Evolutionary conservation across 2,888 invertebrate species (phyloP).

Genomic region (Drosophila imparisetae): DNA sequence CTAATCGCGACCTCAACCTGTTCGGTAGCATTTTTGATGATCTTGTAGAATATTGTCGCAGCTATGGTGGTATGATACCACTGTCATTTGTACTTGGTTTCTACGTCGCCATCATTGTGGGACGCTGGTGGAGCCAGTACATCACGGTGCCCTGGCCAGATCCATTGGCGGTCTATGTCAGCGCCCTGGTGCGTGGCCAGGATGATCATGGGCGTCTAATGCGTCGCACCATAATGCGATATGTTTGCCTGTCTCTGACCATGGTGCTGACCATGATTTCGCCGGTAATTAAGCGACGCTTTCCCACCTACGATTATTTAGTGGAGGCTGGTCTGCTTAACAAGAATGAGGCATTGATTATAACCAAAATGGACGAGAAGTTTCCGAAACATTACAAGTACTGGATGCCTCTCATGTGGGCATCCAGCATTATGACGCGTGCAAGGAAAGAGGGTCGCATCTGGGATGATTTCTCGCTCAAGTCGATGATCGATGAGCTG

Average conservation of each 20-base stretch:
- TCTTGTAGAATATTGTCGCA: conserved; percentile 92
- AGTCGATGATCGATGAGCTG: conserved; percentile 94
- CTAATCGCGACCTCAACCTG: not conserved
- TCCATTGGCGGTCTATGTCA: conserved; percentile 92
- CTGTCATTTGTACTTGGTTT: conserved; percentile 97
- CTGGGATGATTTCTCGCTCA: conserved; percentile 95
- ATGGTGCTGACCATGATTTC: conserved; percentile 94
- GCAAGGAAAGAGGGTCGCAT: conserved; percentile 95
- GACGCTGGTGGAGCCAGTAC: conserved; percentile 95
- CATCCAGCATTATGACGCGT: conserved; percentile 93
- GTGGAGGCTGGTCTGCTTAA: conserved; percentile 92
- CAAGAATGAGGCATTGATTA: conserved; percentile 91
- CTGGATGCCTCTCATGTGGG: conserved; percentile 96
- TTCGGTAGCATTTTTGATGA: conserved; percentile 90
- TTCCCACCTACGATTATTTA: conserved; percentile 92
- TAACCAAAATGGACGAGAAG: conserved; percentile 90
- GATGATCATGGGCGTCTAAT: conserved; percentile 92
- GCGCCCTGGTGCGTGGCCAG: conserved; percentile 92
- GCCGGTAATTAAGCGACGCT: conserved; percentile 93
- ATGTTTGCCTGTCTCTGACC: conserved; percentile 92
- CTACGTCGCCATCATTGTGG: conserved; percentile 95
- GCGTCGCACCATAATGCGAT: conserved; percentile 92
- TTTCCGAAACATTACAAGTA: conserved; percentile 95
- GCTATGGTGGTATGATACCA: conserved; percentile 93
- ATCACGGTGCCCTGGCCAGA: conserved; percentile 93